Conservation (phyloP, 2,113 vertebrate genomes). For the Bungarus multicinctus region DNA sequence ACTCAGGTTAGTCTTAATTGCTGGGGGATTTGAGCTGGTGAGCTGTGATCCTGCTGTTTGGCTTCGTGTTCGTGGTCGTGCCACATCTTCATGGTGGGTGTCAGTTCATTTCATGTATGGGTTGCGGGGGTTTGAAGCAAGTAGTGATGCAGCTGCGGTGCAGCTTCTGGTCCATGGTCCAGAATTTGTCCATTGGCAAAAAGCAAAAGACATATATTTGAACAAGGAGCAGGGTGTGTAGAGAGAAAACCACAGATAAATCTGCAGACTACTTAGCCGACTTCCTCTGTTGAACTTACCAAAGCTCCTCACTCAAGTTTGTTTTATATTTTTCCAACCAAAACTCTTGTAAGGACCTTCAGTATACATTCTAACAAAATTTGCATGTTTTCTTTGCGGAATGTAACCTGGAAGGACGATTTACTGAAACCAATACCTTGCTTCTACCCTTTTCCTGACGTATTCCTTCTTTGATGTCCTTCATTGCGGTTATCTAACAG, state of each 20-base stretch:
- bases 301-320: background rate
- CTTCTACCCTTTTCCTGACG: background rate
- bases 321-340: conserved; percentile 19
- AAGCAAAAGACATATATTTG: background rate
- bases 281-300: conserved; percentile 15
- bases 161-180: no score
- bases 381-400: conserved; percentile 24
- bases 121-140: no score
- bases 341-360: conserved; percentile 30
- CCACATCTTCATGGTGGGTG: no score
- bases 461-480: background rate
- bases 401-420: background rate
- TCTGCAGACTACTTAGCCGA: conserved; percentile 20
- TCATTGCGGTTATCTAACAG: background rate
- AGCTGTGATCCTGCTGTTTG: no score
- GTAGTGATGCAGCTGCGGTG: no score
- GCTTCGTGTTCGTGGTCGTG: no score
- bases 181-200: no score
- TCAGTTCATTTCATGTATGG: no score
- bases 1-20: no score
- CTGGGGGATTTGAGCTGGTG: no score
- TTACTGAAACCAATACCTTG: background rate
- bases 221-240: conserved; percentile 33
- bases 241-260: conserved; percentile 40
- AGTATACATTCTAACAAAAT: conserved; percentile 41